These are phyloP conservation scores for Andrena praecox DNA, from an alignment of 2,888 invertebrate species.

Conservation along the genomic window DNA sequence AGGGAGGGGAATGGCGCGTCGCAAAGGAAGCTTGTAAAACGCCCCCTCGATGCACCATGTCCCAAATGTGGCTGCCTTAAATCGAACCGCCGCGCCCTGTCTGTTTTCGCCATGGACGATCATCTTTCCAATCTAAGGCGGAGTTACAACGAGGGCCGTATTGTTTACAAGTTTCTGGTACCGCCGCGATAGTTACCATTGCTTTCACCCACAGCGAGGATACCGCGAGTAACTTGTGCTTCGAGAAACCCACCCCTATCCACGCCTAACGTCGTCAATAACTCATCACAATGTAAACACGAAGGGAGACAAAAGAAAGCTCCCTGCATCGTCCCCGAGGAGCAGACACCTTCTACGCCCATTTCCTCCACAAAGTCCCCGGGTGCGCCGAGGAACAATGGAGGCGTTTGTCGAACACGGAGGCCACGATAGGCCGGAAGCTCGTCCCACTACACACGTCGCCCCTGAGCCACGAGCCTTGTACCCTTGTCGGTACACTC, in stretches of 20 bases:
- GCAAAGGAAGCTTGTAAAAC: slow-evolving; percentile 18
- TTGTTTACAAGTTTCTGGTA: too few relatives aligned
- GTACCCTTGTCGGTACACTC: slow-evolving; percentile 43
- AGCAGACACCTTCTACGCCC: not conserved
- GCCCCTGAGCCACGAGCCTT: not conserved
- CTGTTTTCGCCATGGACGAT: not conserved
- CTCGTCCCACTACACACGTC: slow-evolving; percentile 25
- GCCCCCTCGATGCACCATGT: slow-evolving; percentile 6
- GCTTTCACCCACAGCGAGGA: not conserved
- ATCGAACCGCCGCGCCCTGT: slow-evolving; percentile 18
- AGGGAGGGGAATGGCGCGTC: not conserved
- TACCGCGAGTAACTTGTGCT: not conserved
- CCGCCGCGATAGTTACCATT: not conserved
- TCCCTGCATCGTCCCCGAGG: not conserved
- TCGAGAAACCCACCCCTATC: not conserved
- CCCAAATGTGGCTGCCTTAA: not conserved
- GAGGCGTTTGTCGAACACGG: slow-evolving; percentile 42
- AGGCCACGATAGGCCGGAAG: slow-evolving; percentile 22
- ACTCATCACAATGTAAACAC: not conserved
- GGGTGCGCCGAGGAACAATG: slow-evolving; percentile 28
- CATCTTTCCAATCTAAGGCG: not conserved
- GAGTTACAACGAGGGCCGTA: not conserved
- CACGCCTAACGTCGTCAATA: not conserved
- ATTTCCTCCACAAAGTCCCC: slow-evolving; percentile 4
- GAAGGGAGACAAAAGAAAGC: not conserved